Base-by-base conservation (phyloP, 2,888 invertebrate genomes). In the Drosophila neonasuta region DNA sequence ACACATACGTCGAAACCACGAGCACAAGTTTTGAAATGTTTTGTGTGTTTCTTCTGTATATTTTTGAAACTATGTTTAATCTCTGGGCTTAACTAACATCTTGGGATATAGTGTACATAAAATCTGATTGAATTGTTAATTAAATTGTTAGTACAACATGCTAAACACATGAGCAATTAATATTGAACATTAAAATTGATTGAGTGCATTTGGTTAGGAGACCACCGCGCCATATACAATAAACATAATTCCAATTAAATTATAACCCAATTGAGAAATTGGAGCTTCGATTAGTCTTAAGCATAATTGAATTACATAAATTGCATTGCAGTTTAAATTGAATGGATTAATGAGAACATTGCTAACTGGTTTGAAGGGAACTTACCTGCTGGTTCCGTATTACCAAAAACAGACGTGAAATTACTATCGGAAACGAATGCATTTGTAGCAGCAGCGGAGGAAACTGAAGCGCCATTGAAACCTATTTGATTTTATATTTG, bases 351-450 rank as follows among this genome's bases (percentile, higher is more conserved):
- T 68, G 68, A 56, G 10, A 55, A 13, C 66, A 54, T 50, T 52
- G 45, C 74, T 62, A 49, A 44, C 55, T 71, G 44, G 45, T 55
- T 55, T 51, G 9, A 44, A 48, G 60, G 66, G 30, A 57, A 91
- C 93, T 93, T 93, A 94, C 94, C 93, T 92, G 93, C 91, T 80
- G 93, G 91, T 90, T 95, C 95, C 88, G 93, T 92, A 92, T 93
- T 94, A 91, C 96, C 96, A 92, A 97, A 97, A 86, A 96, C 96
- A 88, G 96, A 95, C 89, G 95, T 94, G 92, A 97, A 97, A 92
- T 94, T 95, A 92, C 95, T 96, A 91, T 97, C 97, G 89, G 96
- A 94, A 90, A 96, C 96, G 92, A 96, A 96, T 86, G 93, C 92
- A 91, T 92, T 93, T 77, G 90, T 86, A 49, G 83, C 89, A 73